Evolutionary conservation across 2,888 invertebrate species (phyloP).

Genomic region (Rhopalosiphum nymphaeae): DNA sequence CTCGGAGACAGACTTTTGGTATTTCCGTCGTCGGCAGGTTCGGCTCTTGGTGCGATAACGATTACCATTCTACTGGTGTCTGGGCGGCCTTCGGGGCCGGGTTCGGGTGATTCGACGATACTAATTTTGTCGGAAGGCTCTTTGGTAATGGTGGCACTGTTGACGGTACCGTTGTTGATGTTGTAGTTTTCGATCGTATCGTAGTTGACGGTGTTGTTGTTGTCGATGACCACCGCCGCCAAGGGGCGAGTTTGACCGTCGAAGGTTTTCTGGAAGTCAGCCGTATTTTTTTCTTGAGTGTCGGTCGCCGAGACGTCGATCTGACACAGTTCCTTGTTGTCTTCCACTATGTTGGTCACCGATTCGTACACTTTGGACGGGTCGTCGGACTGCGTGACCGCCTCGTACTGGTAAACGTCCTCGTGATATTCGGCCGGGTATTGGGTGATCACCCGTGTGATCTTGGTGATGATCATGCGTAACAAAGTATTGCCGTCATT

Average conservation of each 20-base stretch:
- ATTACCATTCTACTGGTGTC: not conserved
- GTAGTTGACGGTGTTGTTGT: not conserved
- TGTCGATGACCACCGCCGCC: not conserved
- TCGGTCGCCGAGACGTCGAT: not conserved
- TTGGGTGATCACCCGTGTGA: conserved; percentile 12
- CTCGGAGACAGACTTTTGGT: not conserved
- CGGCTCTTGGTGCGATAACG: not conserved
- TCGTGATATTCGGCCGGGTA: conserved; percentile 28
- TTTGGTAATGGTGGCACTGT: not conserved
- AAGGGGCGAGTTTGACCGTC: too few species aligned
- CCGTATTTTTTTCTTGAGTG: too few species aligned
- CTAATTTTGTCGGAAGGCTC: not conserved
- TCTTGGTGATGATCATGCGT: conserved; percentile 30
- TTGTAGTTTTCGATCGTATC: not conserved
- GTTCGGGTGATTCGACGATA: too few species aligned
- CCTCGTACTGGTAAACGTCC: not conserved
- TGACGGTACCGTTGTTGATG: not conserved
- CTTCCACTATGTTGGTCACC: conserved; percentile 18
- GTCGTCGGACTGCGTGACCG: not conserved
- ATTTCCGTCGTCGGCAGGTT: not conserved
- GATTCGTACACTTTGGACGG: not conserved
- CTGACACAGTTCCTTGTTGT: conserved; percentile 43
- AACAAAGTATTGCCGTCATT: not conserved
- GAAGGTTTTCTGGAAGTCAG: too few species aligned
- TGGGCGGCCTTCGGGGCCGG: too few species aligned